phyloP scores from a whole-genome alignment of 2,888 invertebrate genomes.

The Epinotia nisella region DNA sequence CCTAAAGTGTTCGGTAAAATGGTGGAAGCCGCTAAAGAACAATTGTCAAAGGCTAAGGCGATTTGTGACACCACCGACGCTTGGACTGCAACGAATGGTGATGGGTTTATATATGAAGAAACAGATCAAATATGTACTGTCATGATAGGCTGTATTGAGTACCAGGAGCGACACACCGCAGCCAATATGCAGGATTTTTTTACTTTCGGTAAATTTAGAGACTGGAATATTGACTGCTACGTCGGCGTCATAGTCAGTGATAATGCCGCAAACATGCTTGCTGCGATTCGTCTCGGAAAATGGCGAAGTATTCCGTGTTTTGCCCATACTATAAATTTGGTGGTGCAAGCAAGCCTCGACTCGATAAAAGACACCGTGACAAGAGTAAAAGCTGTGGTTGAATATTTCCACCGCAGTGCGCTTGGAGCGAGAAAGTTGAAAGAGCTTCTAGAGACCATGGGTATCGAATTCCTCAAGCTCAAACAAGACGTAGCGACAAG shows the following conservation, averaged over 20 bases:
- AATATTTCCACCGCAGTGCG: slow-evolving; percentile 15
- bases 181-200: slow-evolving; percentile 22
- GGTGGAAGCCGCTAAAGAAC: slow-evolving; percentile 28
- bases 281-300: slow-evolving; percentile 6
- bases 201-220: slow-evolving; percentile 10
- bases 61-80: slow-evolving; percentile 49
- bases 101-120: slow-evolving; percentile 42
- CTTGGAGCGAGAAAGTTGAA: slow-evolving; percentile 15
- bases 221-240: slow-evolving; percentile 41
- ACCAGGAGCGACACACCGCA: slow-evolving; percentile 26
- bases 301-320: slow-evolving; percentile 23
- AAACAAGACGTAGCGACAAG: slow-evolving; percentile 12
- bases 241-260: slow-evolving; percentile 45
- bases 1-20: too few relatives aligned
- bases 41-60: slow-evolving; percentile 44
- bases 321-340: slow-evolving; percentile 14
- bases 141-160: slow-evolving; percentile 15
- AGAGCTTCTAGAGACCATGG: slow-evolving; percentile 13
- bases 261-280: slow-evolving; percentile 33
- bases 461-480: background rate
- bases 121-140: slow-evolving; percentile 27
- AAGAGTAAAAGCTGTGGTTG: slow-evolving; percentile 7
- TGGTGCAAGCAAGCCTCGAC: slow-evolving; percentile 13
- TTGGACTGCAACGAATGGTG: slow-evolving; percentile 46
- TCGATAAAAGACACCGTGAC: background rate